These are phyloP conservation scores for Syngnathus scovelli DNA, from an alignment of 2,113 vertebrate species.

Conservation along the genomic window DNA sequence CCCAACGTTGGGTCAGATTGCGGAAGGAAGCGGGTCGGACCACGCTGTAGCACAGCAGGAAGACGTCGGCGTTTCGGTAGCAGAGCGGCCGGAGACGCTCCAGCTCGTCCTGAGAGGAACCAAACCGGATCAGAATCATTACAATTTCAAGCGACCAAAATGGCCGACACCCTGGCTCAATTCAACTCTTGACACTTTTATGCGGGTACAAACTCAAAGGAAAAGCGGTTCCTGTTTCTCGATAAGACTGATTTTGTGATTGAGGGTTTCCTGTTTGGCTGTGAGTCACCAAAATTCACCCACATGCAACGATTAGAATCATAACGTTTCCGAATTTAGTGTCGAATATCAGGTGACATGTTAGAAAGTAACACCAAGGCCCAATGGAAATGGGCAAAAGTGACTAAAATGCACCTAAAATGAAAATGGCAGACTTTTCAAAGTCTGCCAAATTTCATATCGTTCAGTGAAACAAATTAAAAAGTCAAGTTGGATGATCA, in stretches of 20 bases:
- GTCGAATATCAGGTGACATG: too few species aligned
- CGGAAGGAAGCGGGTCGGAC: conserved; percentile 83
- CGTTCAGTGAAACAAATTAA: too few species aligned
- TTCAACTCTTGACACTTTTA: background rate
- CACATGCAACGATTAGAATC: background rate
- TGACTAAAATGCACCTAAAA: background rate
- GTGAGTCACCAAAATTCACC: background rate
- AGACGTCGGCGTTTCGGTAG: conserved; percentile 82
- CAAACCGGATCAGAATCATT: background rate
- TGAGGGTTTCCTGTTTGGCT: background rate
- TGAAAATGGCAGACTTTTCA: background rate
- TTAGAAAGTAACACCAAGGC: too few species aligned
- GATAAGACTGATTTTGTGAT: background rate
- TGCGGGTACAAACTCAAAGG: too few species aligned
- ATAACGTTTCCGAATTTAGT: too few species aligned
- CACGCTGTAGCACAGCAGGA: conserved; percentile 89
- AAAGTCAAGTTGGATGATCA: too few species aligned
- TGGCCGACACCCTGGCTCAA: too few species aligned
- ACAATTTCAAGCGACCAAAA: background rate
- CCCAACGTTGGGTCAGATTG: conserved; percentile 77
- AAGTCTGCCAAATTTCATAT: too few species aligned
- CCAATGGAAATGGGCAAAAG: too few species aligned
- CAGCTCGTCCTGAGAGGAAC: conserved; percentile 75
- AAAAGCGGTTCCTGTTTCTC: too few species aligned
- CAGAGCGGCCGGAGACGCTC: conserved; percentile 84